Percentiles rank a stretch among this genome's conserved stretches.
Evolutionary conservation across 1,140 invertebrate genomes (phyloP).

Genomic region (Leptopilina boulardi): DNA sequence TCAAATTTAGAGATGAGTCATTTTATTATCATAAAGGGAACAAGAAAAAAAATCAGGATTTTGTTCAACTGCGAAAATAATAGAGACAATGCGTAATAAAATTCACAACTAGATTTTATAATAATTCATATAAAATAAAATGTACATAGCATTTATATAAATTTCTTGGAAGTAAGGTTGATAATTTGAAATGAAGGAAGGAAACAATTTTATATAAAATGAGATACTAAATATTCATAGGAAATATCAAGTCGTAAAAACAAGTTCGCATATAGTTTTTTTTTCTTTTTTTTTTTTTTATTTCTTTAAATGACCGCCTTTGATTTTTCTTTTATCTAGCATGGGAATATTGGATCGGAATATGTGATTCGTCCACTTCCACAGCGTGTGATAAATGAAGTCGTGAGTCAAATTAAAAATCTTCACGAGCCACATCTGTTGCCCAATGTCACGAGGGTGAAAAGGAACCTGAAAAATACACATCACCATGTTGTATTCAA

Average conservation of each 20-base stretch:
- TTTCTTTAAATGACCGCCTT: conserved; percentile 29
- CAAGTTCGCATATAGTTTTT: background rate
- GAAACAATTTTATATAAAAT: conserved; percentile 1
- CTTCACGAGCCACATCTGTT: conserved; percentile 64
- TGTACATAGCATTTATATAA: background rate
- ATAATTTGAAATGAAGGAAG: background rate
- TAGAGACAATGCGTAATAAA: background rate
- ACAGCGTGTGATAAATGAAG: conserved; percentile 77
- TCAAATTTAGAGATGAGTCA: too few relatives aligned
- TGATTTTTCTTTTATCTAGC: conserved; percentile 76
- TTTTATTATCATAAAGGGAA: too few relatives aligned
- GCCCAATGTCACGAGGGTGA: conserved; percentile 67
- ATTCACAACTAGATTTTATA: background rate
- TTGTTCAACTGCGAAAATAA: too few relatives aligned
- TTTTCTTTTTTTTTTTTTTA: too few relatives aligned
- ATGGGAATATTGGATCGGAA: conserved; percentile 93
- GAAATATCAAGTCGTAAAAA: background rate
- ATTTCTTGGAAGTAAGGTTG: background rate
- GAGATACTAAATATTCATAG: conserved; percentile 3
- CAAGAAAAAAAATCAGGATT: too few relatives aligned
- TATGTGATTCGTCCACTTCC: conserved; percentile 91
- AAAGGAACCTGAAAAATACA: conserved; percentile 68
- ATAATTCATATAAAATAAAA: background rate
- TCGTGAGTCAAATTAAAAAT: conserved; percentile 64
- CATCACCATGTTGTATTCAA: conserved; percentile 83